A percentile compares a stretch with the other conserved stretches of the same genome.
Conservation (phyloP, 37 sponge, comb jelly and placozoan genomes). For the Chondrilla cf. caribensis region DNA sequence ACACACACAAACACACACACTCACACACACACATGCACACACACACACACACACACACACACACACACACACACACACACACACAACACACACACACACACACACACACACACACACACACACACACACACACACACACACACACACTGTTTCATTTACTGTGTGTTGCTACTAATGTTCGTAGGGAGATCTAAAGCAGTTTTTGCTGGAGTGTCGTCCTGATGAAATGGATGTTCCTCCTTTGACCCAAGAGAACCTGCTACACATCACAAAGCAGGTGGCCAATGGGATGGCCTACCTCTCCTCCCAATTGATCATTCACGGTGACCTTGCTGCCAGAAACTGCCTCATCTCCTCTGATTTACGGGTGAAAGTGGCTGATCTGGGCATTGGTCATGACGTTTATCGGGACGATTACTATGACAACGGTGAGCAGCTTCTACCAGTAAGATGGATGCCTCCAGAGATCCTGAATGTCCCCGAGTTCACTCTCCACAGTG, state of each 20-base stretch:
- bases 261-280: conserved; percentile 55
- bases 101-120: too few relatives aligned
- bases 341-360: conserved; percentile 78
- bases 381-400: conserved; percentile 86
- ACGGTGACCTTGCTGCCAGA: conserved; percentile 82
- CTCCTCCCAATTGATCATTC: conserved; percentile 73
- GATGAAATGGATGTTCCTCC: conserved; percentile 16
- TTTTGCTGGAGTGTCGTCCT: conserved; percentile 39
- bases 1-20: too few relatives aligned
- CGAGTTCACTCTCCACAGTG: conserved; percentile 79
- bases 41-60: too few relatives aligned
- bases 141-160: too few relatives aligned
- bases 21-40: too few relatives aligned
- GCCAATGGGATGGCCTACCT: conserved; percentile 84
- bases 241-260: conserved; percentile 48
- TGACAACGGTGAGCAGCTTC: conserved; percentile 72
- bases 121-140: too few relatives aligned
- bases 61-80: too few relatives aligned
- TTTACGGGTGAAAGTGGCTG: conserved; percentile 73
- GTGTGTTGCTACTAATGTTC: too few relatives aligned
- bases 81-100: too few relatives aligned
- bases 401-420: conserved; percentile 81
- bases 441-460: conserved; percentile 92
- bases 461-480: conserved; percentile 75
- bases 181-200: conserved; percentile 83